Conservation (phyloP, 2,888 invertebrate genomes). For the Strigamia maritima region DNA sequence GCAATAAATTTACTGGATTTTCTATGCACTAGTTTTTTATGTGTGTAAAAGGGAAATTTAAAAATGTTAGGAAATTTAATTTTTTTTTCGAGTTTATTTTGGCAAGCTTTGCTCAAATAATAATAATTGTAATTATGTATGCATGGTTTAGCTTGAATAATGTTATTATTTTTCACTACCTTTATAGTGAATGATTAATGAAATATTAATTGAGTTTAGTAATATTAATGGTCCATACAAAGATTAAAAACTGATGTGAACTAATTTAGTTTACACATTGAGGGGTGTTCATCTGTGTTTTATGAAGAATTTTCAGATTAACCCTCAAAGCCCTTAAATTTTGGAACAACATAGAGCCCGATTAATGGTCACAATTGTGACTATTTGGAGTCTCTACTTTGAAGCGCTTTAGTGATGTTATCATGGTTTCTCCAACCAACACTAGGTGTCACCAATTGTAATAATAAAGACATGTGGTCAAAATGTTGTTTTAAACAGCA, state of each 20-base stretch:
- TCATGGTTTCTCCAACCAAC: too few relatives aligned
- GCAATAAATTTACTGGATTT: not conserved
- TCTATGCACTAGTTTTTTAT: not conserved
- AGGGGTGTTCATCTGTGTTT: too few relatives aligned
- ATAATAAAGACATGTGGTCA: too few relatives aligned
- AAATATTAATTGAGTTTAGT: conserved; percentile 13
- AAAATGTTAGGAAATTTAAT: not conserved
- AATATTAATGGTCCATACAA: not conserved
- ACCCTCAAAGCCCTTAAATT: too few relatives aligned
- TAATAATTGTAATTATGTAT: not conserved
- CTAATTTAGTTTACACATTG: not conserved
- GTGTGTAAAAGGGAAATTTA: not conserved
- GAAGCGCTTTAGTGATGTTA: too few relatives aligned
- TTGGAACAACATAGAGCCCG: too few relatives aligned
- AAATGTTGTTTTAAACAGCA: too few relatives aligned
- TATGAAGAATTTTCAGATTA: too few relatives aligned
- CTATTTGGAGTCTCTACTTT: too few relatives aligned
- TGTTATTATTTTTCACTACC: not conserved
- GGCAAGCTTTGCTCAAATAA: not conserved
- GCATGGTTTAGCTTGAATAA: conserved; percentile 7
- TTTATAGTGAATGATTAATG: conserved; percentile 14
- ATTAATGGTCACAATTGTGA: too few relatives aligned
- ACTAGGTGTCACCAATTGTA: too few relatives aligned
- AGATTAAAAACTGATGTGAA: not conserved
- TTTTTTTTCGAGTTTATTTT: not conserved